A percentile compares a stretch with the other conserved stretches of the same genome.
Evolutionary conservation across 2,888 invertebrate genomes (phyloP).

Genomic region (Dusona sp.): DNA sequence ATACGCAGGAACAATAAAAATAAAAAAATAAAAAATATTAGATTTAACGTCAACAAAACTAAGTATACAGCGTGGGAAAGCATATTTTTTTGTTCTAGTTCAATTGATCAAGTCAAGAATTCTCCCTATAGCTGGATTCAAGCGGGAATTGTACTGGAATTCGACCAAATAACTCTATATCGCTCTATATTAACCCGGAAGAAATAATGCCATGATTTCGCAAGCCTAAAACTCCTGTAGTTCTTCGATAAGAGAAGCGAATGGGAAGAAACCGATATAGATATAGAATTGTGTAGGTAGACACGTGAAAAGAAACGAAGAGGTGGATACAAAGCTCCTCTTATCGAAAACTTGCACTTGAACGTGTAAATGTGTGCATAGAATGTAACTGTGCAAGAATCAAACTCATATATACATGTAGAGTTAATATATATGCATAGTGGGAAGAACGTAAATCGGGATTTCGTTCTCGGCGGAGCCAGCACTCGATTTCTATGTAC

Average conservation of each 20-base stretch:
- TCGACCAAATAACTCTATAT: not conserved
- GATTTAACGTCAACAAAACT: not conserved
- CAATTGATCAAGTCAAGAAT: not conserved
- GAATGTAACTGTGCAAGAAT: not conserved
- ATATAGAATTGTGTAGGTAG: not conserved
- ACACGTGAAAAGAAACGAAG: conserved; percentile 13
- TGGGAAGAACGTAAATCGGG: conserved; percentile 1
- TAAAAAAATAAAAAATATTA: no score
- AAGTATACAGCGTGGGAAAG: not conserved
- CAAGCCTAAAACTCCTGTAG: conserved; percentile 4
- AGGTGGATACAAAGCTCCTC: conserved; percentile 11
- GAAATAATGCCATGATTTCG: not conserved
- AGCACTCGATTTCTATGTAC: conserved; percentile 1
- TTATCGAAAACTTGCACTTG: conserved; percentile 51
- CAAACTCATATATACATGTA: not conserved
- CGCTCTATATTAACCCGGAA: not conserved
- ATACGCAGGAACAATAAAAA: no score
- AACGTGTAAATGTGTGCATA: not conserved
- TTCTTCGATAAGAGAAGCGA: conserved; percentile 49
- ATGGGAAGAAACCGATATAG: not conserved
- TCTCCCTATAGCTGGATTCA: not conserved
- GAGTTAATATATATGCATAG: not conserved
- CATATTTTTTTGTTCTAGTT: not conserved
- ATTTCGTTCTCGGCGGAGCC: conserved; percentile 3
- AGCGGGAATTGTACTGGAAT: not conserved